These are phyloP conservation scores for Campoplex nolae DNA, from an alignment of 2,888 invertebrate genomes.

Conservation along the genomic window DNA sequence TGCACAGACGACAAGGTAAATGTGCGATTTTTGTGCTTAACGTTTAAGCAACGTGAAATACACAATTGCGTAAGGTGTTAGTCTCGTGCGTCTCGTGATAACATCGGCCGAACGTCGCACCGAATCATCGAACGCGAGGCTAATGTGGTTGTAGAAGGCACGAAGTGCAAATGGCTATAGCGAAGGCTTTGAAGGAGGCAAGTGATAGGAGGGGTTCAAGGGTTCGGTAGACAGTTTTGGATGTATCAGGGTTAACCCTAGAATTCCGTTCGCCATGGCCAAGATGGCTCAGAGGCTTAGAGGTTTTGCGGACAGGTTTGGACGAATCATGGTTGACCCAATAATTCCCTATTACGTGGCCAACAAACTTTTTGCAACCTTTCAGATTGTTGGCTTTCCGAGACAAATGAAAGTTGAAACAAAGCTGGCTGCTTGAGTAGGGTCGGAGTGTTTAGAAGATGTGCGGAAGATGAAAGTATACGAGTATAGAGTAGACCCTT, in stretches of 20 bases:
- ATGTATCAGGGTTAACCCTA: conserved; percentile 9
- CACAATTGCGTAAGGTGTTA: not conserved
- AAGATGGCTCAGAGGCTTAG: not conserved
- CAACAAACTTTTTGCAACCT: not conserved
- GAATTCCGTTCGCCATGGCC: not conserved
- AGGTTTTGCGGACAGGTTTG: not conserved
- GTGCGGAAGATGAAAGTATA: not conserved
- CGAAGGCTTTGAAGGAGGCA: not conserved
- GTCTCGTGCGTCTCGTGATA: not conserved
- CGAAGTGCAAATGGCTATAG: not conserved
- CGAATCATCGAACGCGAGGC: not conserved
- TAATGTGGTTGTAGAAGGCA: conserved; percentile 4
- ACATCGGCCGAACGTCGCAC: not conserved
- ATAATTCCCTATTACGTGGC: not conserved
- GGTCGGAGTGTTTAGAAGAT: not conserved
- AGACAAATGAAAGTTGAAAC: not conserved
- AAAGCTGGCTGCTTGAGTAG: not conserved
- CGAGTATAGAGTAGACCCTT: not conserved
- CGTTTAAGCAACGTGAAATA: not conserved
- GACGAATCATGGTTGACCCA: conserved; percentile 3
- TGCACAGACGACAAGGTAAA: not conserved
- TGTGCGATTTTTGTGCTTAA: not conserved
- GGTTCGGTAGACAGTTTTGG: not conserved
- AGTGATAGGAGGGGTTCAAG: not conserved
- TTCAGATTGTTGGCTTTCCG: conserved; percentile 5